These are phyloP conservation scores for Clivina fossor DNA, from an alignment of 2,888 invertebrate genomes.

Conservation along the genomic window DNA sequence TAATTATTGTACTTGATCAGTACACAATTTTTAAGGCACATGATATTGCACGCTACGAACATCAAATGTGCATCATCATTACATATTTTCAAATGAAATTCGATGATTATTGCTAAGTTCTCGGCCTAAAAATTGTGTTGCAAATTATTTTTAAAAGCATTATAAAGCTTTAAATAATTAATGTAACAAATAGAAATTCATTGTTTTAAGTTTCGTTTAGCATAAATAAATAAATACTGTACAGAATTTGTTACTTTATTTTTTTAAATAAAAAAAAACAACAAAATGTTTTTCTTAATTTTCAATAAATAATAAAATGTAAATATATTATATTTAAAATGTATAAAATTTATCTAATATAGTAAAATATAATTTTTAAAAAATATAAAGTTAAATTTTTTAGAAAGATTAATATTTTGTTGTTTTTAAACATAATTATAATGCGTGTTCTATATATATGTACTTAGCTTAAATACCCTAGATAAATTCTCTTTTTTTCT, in stretches of 20 bases:
- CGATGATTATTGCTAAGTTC: constrained; percentile 20
- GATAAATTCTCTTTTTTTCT: no score
- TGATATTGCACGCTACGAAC: constrained; percentile 21
- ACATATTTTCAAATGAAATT: constrained; percentile 13
- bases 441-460: no score
- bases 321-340: no score
- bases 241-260: constrained; percentile 29
- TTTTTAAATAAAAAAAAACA: no score
- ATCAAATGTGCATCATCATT: constrained; percentile 9
- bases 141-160: constrained; percentile 18
- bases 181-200: constrained; percentile 14
- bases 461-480: no score
- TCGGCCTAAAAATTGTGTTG: constrained; percentile 14
- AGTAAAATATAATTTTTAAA: no score
- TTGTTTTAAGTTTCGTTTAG: constrained; percentile 23
- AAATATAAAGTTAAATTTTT: no score
- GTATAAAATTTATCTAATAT: no score
- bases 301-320: no score
- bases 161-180: constrained; percentile 7
- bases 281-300: no score
- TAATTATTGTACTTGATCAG: constrained; percentile 13
- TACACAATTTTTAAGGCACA: constrained; percentile 29
- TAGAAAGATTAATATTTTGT: no score
- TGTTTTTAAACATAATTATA: no score
- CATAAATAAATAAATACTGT: constrained; percentile 42